These are phyloP conservation scores for Astyanax mexicanus DNA, from an alignment of 2,797 vertebrate species.

Conservation along the genomic window DNA sequence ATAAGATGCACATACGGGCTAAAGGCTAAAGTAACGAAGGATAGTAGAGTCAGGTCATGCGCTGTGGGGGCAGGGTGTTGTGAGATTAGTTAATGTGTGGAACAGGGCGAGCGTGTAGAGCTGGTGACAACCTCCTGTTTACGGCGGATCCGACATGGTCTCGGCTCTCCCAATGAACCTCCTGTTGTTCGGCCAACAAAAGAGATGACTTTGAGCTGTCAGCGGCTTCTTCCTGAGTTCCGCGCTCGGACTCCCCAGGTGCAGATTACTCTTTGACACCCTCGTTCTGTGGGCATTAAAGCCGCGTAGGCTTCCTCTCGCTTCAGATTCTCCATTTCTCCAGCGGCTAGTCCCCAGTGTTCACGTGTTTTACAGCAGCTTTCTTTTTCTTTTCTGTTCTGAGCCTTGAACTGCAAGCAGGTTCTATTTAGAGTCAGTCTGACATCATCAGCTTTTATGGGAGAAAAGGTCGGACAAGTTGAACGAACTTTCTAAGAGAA, in stretches of 20 bases:
- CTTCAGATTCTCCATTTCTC: slow-evolving; percentile 35
- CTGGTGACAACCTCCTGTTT: slow-evolving; percentile 16
- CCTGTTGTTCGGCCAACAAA: slow-evolving; percentile 48
- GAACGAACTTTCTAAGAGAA: background rate
- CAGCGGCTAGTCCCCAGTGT: slow-evolving; percentile 11
- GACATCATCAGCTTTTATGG: background rate
- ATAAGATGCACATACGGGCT: background rate
- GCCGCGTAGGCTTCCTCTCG: slow-evolving; percentile 47
- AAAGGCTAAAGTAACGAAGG: slow-evolving; percentile 7
- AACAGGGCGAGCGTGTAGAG: background rate
- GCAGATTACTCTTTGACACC: slow-evolving; percentile 49
- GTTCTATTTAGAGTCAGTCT: slow-evolving; percentile 5
- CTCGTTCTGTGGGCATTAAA: slow-evolving; percentile 29
- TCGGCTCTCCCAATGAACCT: slow-evolving; percentile 23
- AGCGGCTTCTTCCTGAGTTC: slow-evolving; percentile 56
- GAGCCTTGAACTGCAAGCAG: slow-evolving; percentile 42
- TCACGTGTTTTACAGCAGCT: background rate
- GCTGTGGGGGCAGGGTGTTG: slow-evolving; percentile 17
- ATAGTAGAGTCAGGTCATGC: slow-evolving; percentile 23
- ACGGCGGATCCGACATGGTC: slow-evolving; percentile 7
- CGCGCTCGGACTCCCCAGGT: slow-evolving; percentile 51
- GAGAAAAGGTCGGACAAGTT: background rate
- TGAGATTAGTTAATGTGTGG: background rate
- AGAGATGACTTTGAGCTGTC: slow-evolving; percentile 61
- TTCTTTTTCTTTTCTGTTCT: background rate